Base-by-base conservation (phyloP, 1,140 invertebrate genomes). In the Brachionus koreanus region DNA sequence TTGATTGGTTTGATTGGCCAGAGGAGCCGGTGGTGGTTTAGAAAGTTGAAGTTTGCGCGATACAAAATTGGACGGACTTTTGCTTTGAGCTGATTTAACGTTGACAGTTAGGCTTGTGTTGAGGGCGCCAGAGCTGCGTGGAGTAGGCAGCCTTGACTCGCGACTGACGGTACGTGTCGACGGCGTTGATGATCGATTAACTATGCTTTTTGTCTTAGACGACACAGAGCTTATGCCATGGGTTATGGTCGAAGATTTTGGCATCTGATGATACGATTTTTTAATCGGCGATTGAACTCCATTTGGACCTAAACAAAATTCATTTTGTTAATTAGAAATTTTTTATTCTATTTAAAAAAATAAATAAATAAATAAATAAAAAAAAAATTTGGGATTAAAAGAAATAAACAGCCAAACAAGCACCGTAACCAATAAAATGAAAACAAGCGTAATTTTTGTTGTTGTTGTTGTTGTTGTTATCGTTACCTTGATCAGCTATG, bases 1-100 rank as follows among this genome's bases (percentile, higher is more conserved):
- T 49, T 79, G 49, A 12, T 39, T 52, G 12, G 74, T 52, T 39
- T 52, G 35, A 42, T 57, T 57, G 49, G 10, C 57, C 5, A 61
- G 9, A 19, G 76, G 76, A 4, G 52, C 76, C 12, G 49, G 46
- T 42, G 76, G 76, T 52, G 76, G 76, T 12, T 79, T 79, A 25
- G 33, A 10, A 2, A 74, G 23, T 42, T 74, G 69, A 3, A 74
- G n/a, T 25, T 74, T 74, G 13, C 69, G 69, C 1, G 9, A 23
- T 4, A 29, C 42, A 46, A 74, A 49, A 29, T 74, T 74, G 16
- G 69, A 74, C 23, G 69, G 69, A 13, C 39, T 46, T 46, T 74
- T 74, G 43, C 69, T 74, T 25, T 74, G 69, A 29, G 69, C 69
- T 25, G 69, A 74, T 49, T 74, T 74, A 16, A 46, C 39, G 19